Evolutionary conservation across 2,113 vertebrate genomes (phyloP).

Genomic region (Tinamus guttatus): DNA sequence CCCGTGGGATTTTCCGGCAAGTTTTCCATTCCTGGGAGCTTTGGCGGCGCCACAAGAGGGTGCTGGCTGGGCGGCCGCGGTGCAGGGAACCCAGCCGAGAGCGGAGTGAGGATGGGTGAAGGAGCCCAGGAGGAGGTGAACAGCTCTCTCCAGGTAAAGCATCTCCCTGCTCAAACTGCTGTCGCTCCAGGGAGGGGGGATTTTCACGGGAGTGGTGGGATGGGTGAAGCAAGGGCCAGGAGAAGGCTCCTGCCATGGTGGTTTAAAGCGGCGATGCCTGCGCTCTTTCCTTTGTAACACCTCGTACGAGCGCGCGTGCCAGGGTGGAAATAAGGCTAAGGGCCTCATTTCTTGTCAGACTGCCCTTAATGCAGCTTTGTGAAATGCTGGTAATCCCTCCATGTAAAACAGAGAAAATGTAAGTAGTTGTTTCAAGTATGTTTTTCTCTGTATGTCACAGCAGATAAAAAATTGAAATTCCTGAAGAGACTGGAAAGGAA

Average conservation of each 20-base stretch:
- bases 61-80: neutral
- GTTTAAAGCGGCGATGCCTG: neutral
- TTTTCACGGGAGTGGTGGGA: neutral
- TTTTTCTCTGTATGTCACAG: neutral
- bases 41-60: neutral
- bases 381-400: neutral
- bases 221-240: neutral
- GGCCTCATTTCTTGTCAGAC: neutral
- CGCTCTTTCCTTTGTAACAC: neutral
- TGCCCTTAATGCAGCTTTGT: neutral
- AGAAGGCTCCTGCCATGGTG: neutral
- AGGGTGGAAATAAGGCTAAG: neutral
- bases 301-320: neutral
- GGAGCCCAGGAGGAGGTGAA: neutral
- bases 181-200: neutral
- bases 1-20: neutral
- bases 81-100: fast-evolving
- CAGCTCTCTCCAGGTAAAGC: neutral
- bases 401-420: neutral
- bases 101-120: fast-evolving
- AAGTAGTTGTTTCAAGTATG: neutral
- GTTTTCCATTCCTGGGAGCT: neutral
- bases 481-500: constrained; percentile 50
- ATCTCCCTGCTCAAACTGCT: neutral
- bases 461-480: constrained; percentile 65